Evolutionary conservation across 2,888 invertebrate species (phyloP), one percentile per base, ranked within the genome.

Genomic region (Cryptocephalus primarius): DNA sequence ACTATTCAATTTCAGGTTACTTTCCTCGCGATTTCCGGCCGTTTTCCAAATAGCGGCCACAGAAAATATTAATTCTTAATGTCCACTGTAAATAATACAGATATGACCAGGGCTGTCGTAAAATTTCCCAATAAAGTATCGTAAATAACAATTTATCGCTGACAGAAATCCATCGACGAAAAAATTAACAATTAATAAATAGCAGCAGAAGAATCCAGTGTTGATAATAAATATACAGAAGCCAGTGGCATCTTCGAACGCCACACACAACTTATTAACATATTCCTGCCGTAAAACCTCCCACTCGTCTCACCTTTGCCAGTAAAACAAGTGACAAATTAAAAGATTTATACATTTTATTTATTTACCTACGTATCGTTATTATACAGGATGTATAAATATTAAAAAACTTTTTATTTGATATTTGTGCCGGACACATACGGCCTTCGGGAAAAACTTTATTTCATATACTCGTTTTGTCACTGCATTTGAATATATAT

Each of bases 121-220:
- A 58, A 55, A 59, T 60, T 12, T 48, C 40, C 33, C 42, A 48
- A 48, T 45, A 42, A 12, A 33, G 36, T 44, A 45, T 43, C 39
- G 40, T 14, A 33, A 39, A 44, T 41, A 42, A 36, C 36, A 48
- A 64, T 65, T 67, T 22, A 65, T 65, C 62, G 65, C 51, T 65
- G 65, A 67, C 64, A 65, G 61, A 56, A 57, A 58, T 54, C 58
- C 62, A 66, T 66, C 63, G 60, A 59, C 64, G 60, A 65, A 64
- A 65, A 67, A 67, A 66, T 66, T 65, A 67, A 64, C 65, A 65
- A 65, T 64, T 64, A 64, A 65, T 65, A 65, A 66, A 63, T 64
- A 60, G 55, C 55, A 55, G 56, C 55, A 45, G 53, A 56, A 59
- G 59, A 60, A 58, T 58, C 54, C 55, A 51, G 53, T 52, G 57